Conservation (phyloP, 2,888 invertebrate genomes). For the Apamea sordens region DNA sequence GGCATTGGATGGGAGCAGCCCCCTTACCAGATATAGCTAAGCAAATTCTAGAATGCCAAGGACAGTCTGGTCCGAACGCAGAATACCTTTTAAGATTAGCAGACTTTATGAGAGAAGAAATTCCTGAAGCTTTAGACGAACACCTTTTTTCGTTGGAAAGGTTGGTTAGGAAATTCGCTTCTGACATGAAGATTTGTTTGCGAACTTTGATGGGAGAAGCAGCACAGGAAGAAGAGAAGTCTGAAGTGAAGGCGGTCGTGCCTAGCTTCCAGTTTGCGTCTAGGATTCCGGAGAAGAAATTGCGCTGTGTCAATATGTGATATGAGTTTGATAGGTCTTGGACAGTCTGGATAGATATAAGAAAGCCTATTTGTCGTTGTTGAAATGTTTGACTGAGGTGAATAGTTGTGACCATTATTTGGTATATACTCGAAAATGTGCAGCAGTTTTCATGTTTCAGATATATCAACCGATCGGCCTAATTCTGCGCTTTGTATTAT, state of each 20-base stretch:
- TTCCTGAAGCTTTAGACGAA: slow-evolving; percentile 93
- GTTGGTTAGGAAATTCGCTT: slow-evolving; percentile 89
- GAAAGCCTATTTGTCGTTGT: slow-evolving; percentile 37
- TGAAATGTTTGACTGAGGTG: slow-evolving; percentile 45
- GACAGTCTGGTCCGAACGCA: slow-evolving; percentile 96
- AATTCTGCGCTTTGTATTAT: slow-evolving; percentile 35
- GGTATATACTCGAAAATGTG: slow-evolving; percentile 24
- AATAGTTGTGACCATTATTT: slow-evolving; percentile 61
- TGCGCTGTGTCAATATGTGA: slow-evolving; percentile 95
- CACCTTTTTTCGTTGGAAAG: slow-evolving; percentile 95
- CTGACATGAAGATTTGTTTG: slow-evolving; percentile 90
- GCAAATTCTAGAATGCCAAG: slow-evolving; percentile 94
- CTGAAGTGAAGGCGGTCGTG: slow-evolving; percentile 82
- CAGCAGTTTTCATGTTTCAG: slow-evolving; percentile 20
- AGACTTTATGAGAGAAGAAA: slow-evolving; percentile 94
- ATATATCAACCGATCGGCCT: slow-evolving; percentile 29
- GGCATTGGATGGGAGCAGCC: slow-evolving; percentile 96
- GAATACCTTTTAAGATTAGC: slow-evolving; percentile 97
- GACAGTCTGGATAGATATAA: slow-evolving; percentile 53
- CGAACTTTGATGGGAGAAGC: slow-evolving; percentile 88
- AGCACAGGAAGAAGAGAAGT: slow-evolving; percentile 77
- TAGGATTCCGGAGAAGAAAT: slow-evolving; percentile 92
- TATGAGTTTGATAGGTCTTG: slow-evolving; percentile 62
- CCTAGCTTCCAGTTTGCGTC: slow-evolving; percentile 92
- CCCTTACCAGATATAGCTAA: slow-evolving; percentile 93